Evolutionary conservation across 30 jellyfish, hydroid and myxozoan genomes (phyloP).

Genomic region (Kudoa iwatai): DNA sequence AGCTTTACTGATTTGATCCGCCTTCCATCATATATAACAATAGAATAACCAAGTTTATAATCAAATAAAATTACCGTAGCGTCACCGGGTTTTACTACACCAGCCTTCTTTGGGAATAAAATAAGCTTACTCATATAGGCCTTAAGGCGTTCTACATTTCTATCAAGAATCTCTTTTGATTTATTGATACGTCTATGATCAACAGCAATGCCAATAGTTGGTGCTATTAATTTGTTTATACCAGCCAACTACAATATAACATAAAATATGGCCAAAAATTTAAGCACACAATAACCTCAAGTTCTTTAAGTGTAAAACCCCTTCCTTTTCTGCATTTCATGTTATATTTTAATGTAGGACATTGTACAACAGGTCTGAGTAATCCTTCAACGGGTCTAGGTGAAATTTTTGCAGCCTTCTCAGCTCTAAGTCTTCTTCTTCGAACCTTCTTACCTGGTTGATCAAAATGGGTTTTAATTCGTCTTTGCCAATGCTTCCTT

Average conservation of each 20-base stretch:
- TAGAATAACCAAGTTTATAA: too few species aligned
- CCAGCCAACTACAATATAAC: too few species aligned
- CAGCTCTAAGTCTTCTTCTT: constrained; percentile 53
- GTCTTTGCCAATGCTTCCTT: constrained; percentile 80
- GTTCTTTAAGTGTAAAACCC: constrained; percentile 62
- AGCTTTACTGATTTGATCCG: too few species aligned
- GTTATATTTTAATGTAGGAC: constrained; percentile 85
- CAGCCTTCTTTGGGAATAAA: constrained; percentile 58
- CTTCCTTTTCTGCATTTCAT: constrained; percentile 57
- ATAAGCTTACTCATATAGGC: constrained; percentile 48
- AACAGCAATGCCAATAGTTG: constrained; percentile 81
- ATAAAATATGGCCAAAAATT: too few species aligned
- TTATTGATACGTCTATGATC: constrained; percentile 71
- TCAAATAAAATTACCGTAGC: too few species aligned
- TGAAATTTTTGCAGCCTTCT: constrained; percentile 38
- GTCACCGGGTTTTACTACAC: constrained; percentile 53
- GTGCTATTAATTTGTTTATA: too few species aligned
- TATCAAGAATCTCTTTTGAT: constrained; percentile 48
- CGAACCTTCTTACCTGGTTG: constrained; percentile 85
- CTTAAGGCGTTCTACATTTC: constrained; percentile 61
- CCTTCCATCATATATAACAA: too few species aligned
- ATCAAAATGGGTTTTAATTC: constrained; percentile 56
- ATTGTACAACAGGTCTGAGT: constrained; percentile 57
- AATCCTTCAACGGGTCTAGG: constrained; percentile 90
- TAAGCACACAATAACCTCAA: too few species aligned